Evolutionary conservation across 2,888 invertebrate species (phyloP).

Genomic region (Erpobdella octoculata): DNA sequence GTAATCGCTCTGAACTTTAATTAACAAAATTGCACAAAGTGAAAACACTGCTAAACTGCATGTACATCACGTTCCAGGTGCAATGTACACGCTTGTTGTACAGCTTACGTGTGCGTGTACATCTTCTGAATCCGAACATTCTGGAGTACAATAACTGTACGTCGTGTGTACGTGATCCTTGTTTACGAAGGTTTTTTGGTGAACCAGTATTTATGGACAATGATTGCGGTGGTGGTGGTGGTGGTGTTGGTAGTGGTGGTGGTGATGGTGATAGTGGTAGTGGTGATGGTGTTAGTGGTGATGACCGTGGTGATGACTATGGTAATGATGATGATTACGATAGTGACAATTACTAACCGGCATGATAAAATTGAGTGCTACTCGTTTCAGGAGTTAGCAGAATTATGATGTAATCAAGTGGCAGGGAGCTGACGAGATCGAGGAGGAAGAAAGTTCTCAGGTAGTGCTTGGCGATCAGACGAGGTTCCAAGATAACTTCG

Average conservation of each 20-base stretch:
- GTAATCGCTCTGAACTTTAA: no score
- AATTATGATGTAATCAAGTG: slow-evolving; percentile 23
- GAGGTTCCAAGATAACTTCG: slow-evolving; percentile 13
- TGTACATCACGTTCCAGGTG: no score
- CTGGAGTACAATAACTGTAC: no score
- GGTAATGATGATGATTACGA: neutral
- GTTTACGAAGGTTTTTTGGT: no score
- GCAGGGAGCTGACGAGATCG: slow-evolving; percentile 27
- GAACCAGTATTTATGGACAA: neutral
- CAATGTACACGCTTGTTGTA: no score
- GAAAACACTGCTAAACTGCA: no score
- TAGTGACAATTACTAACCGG: slow-evolving; percentile 7
- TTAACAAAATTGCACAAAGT: no score
- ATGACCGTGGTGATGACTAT: no score
- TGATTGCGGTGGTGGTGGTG: neutral
- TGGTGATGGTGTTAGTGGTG: neutral
- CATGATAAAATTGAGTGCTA: slow-evolving; percentile 19
- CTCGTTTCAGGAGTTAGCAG: slow-evolving; percentile 9
- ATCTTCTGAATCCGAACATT: no score
- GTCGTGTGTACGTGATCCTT: no score
- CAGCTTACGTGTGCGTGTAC: no score
- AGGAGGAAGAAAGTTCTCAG: slow-evolving; percentile 25
- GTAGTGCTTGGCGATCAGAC: slow-evolving; percentile 19
- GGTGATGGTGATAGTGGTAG: neutral
- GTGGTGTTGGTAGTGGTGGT: neutral